Base-by-base conservation (phyloP, 2,113 vertebrate genomes). In the Bubo scandiacus region DNA sequence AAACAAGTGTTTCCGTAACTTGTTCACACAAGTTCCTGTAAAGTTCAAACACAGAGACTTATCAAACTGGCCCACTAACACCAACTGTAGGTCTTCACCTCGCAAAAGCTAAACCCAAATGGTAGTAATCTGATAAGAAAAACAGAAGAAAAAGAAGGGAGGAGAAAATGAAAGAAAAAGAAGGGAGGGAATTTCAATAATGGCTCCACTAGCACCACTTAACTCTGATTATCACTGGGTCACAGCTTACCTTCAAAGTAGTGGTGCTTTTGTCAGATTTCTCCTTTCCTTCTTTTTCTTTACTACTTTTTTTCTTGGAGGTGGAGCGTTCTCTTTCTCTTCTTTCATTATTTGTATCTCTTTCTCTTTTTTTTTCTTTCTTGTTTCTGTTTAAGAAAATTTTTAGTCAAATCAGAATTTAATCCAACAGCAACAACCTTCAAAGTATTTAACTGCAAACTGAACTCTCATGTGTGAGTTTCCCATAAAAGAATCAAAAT, bases 321-420 rank as follows among this genome's bases (percentile, higher is more conserved):
- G 98, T 95, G 45, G 99, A 99, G 3, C 95, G 95, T 13, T 99
- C 99, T 93, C 98, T 98, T 65, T 98, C 98, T 96, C 93, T 97
- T 79, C 98, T 97, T 86, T 99, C 99, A 88, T 97, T 97, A 95
- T 98, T 99, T 89, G 98, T 97, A 63, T 98, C 98, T 74, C 94
- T 97, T 57, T 98, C 98, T 94, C 97, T 98, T 94, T 98, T 99
- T 97, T 98, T 99, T 90, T 99, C 99, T 88, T 99, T 99, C 97
- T 98, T 99, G 85, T 97, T 98, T 98, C 99, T 99, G 97, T 84
- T 97, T 85, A 81, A 81, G 51, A 86, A 74, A 32, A 25, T 63
- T 78, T 91, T 86, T 34, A 71, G 13, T 92, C 17, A 86, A 68
- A 93, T 85, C 30, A 93, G 40, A 23, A 83, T 88, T 71, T 86